Evolutionary conservation across 2,888 invertebrate genomes (phyloP), one percentile per base, ranked within the genome.

Genomic region (Morpho achilles): DNA sequence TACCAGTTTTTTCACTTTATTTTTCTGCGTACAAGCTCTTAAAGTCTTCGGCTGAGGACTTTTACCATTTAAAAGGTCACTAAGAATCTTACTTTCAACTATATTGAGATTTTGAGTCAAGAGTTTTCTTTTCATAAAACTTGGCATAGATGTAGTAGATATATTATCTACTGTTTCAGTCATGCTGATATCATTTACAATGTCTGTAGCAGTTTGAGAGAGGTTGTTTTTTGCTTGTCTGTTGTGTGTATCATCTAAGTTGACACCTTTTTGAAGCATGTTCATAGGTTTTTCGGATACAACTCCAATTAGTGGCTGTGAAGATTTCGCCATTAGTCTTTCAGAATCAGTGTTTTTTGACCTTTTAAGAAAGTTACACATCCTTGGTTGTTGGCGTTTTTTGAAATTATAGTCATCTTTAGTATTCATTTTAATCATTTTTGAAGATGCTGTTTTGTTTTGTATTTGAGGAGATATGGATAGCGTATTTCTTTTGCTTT

Each of bases 61-160:
- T 51, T 79, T 77, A 9, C 63, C 41, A 42, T 63, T 65, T 7
- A 68, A 60, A 61, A 67, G 74, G 40, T 83, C 82, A 64, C 53
- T 69, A 60, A 71, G 79, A 0, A 70, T 81, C 53, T 75, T 77
- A 49, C 70, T 80, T 50, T 88, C 82, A 45, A 78, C 70, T 1
- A 85, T 69, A 76, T 88, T 87, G 53, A 86, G 69, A 54, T 78
- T 87, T 69, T 88, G 89, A 0, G 87, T 82, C 52, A 82, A 89
- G 0, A 90, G 71, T 67, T 88, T 89, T 64, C 89, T 76, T 69
- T 87, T 90, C 8, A 86, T 82, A 62, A 87, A 90, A 65, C 88
- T 89, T 22, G 87, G 84, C 61, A 82, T 79, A 51, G 86, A 84
- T 2, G 81, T 54, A 50, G 84, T 76, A 67, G 71, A 80, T 16